Evolutionary conservation across 2,888 invertebrate species (phyloP).

Genomic region (Stenotaenia linearis): DNA sequence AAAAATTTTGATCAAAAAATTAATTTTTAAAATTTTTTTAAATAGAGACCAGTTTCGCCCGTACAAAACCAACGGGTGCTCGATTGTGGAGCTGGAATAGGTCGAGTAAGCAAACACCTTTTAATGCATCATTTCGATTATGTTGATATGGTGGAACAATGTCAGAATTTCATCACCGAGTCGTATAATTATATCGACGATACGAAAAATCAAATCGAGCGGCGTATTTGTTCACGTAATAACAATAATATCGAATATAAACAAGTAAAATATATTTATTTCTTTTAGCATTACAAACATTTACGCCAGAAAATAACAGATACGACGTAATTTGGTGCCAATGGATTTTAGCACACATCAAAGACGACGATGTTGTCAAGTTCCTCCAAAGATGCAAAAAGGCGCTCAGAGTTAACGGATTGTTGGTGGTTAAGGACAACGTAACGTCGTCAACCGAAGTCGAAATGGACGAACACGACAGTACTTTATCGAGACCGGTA

Average conservation of each 20-base stretch:
- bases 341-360: constrained; percentile 87
- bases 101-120: constrained; percentile 80
- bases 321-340: constrained; percentile 97
- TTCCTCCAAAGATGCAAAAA: constrained; percentile 55
- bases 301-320: constrained; percentile 61
- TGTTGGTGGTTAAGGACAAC: constrained; percentile 92
- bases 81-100: constrained; percentile 97
- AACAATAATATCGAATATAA: too few species aligned
- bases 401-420: constrained; percentile 63
- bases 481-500: constrained; percentile 80
- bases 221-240: constrained; percentile 26
- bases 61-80: constrained; percentile 60
- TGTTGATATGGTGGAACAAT: constrained; percentile 89
- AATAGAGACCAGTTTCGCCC: neutral
- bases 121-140: constrained; percentile 70
- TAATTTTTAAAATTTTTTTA: too few species aligned
- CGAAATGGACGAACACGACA: constrained; percentile 71
- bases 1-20: neutral
- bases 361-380: constrained; percentile 70
- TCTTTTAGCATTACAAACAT: constrained; percentile 69
- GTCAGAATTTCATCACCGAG: constrained; percentile 69
- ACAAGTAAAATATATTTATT: too few species aligned
- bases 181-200: constrained; percentile 58
- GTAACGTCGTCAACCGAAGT: constrained; percentile 64
- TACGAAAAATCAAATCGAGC: neutral